A percentile compares a stretch with the other conserved stretches of the same genome.
phyloP scores from a whole-genome alignment of 2,888 invertebrate genomes.

The Cyrtodaria siliqua region DNA sequence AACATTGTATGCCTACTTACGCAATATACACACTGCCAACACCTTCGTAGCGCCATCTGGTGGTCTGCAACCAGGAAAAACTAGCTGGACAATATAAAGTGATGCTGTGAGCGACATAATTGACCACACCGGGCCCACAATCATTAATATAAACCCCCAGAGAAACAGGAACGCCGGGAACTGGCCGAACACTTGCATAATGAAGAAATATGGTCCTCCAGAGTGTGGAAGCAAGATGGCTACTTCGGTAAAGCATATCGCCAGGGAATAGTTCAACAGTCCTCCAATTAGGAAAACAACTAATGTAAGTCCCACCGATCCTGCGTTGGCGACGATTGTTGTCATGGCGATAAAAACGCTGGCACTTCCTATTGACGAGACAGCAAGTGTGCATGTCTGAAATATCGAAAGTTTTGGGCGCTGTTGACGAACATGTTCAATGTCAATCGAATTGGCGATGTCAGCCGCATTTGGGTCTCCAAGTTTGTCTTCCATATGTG shows the following conservation, averaged over 20 bases:
- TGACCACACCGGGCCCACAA: slow-evolving; percentile 69
- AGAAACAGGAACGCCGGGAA: slow-evolving; percentile 70
- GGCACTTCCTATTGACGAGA: slow-evolving; percentile 68
- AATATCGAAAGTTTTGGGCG: no score
- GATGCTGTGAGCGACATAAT: slow-evolving; percentile 62
- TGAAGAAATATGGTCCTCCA: slow-evolving; percentile 73
- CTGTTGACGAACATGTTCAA: no score
- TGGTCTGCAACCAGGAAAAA: slow-evolving; percentile 62
- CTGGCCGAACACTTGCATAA: slow-evolving; percentile 65
- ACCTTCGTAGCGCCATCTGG: slow-evolving; percentile 65
- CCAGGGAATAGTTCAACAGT: slow-evolving; percentile 63
- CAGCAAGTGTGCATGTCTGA: slow-evolving; percentile 53
- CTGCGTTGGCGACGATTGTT: slow-evolving; percentile 61
- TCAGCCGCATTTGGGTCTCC: no score
- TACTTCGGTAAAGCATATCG: slow-evolving; percentile 68
- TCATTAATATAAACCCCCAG: slow-evolving; percentile 71
- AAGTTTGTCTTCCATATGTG: no score
- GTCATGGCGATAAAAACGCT: slow-evolving; percentile 70
- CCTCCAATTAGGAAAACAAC: slow-evolving; percentile 67
- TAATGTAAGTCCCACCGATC: slow-evolving; percentile 69
- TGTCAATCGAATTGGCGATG: no score
- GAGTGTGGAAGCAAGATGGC: slow-evolving; percentile 66
- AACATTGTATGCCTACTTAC: slow-evolving; percentile 45
- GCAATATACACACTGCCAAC: slow-evolving; percentile 63
- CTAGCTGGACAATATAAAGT: slow-evolving; percentile 66